A percentile compares a stretch with the other conserved stretches of the same genome.
Evolutionary conservation across 1,140 invertebrate species (phyloP).

Genomic region (Caenorhabditis brenneri): DNA sequence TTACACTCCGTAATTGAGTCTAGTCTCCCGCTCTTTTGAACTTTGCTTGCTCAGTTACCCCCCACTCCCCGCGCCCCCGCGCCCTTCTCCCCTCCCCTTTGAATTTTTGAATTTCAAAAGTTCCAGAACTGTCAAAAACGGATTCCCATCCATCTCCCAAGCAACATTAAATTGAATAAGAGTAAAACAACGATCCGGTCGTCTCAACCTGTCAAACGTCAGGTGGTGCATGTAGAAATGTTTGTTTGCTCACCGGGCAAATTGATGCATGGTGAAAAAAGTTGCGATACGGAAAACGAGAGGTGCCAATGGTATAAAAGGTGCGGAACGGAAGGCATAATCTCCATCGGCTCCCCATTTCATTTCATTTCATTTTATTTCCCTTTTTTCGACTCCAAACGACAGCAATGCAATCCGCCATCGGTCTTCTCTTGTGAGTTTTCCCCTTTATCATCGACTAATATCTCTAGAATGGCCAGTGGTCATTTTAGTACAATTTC

Average conservation of each 20-base stretch:
- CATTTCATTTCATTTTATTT: not conserved
- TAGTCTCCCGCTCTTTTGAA: not conserved
- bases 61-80: not conserved
- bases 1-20: too few relatives aligned
- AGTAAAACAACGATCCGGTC: constrained; percentile 23
- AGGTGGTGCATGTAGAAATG: too few relatives aligned
- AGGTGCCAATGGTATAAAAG: constrained; percentile 43
- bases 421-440: constrained; percentile 4
- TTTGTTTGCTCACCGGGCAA: constrained; percentile 31
- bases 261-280: constrained; percentile 33
- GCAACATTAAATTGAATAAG: not conserved
- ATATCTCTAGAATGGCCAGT: constrained; percentile 26
- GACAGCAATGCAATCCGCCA: constrained; percentile 15
- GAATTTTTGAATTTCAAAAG: not conserved
- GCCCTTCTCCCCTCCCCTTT: not conserved
- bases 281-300: constrained; percentile 38
- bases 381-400: too few relatives aligned
- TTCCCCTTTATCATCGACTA: not conserved
- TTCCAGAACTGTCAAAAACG: constrained; percentile 33
- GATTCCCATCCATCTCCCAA: not conserved
- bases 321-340: not conserved
- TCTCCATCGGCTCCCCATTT: not conserved
- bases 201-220: constrained; percentile 41
- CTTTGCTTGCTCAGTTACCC: not conserved
- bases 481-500: constrained; percentile 38